Evolutionary conservation across 1,140 invertebrate species (phyloP), one percentile per base, ranked within the genome.

Genomic region (Aleiodes sp.): DNA sequence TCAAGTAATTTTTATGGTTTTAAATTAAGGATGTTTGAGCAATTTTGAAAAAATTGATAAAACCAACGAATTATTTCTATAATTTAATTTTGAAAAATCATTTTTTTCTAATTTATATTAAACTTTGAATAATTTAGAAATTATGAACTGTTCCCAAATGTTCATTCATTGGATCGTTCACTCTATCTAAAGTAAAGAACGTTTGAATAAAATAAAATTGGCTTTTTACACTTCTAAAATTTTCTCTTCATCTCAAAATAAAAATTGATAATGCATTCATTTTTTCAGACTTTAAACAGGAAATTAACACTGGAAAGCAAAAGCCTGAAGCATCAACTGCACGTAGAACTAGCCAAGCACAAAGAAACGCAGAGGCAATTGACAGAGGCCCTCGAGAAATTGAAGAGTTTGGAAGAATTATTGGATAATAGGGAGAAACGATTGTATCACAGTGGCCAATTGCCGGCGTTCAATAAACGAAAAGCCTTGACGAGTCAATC

Each of bases 301-400:
- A 91, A 91, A 73, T 78, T 93, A 9, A 84, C 88, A 28, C 77
- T 94, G 37, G 92, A 94, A 82, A 87, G 86, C 10, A 94, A 94
- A 83, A 93, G 90, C 72, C 89, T 89, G 63, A 91, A 89, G 68
- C 90, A 92, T 71, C 91, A 93, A 77, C 78, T 93, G 14, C 89
- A 91, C 26, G 73, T 80, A 0, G 92, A 94, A 83, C 88, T 91
- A 31, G 84, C 86, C 29, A 93, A 92, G 70, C 88, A 90, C 59
- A 93, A 91, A 73, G 90, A 92, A 73, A 89, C 90, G 4, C 88
- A 93, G 74, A 89, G 89, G 65, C 88, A 92, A 62, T 85, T 94
- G 35, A 87, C 90, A 28, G 86, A 91, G 29, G 87, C 90, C 9
- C 84, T 90, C 21, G 86, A 79, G 24, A 90, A 91, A 80, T 87